Evolutionary conservation across 2,797 vertebrate species (phyloP), one percentile per base, ranked within the genome.

Genomic region (Scomberomorus guttatus): DNA sequence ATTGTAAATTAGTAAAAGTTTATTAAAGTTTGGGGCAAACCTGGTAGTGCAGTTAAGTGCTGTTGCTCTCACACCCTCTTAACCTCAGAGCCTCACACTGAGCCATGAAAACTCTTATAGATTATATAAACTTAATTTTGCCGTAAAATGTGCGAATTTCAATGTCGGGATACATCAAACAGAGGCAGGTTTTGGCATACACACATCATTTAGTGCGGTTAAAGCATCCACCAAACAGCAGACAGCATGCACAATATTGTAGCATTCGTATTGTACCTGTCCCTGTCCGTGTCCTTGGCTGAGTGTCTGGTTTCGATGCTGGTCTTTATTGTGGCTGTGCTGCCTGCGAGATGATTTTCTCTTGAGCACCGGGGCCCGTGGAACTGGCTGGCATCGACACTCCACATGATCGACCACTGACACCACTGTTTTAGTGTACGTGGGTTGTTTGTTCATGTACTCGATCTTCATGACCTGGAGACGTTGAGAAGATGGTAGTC

Each of bases 381-480:
- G 92, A 7, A 87, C 80, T 0, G 93, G 91, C 89, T 98, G 97
- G 86, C 98, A 99, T 50, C 95, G 96, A 85, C 98, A 99, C 42
- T 97, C 96, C 87, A 98, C 92, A 0, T 99, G 97, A 90, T 99
- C 98, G 52, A 97, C 95, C 86, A 99, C 95, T 11, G 97, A 96
- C 91, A 99, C 97, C 0, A 97, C 71, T 0, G 95, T 97, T 94
- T 97, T 97, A 66, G 96, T 94, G 18, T 97, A 97, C 62, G 84
- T 93, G 18, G 96, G 96, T 59, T 91, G 96, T 93, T 91, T 96
- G 89, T 95, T 95, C 25, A 96, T 81, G 46, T 98, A 96, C 88
- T 98, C 96, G 0, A 99, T 97, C 94, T 98, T 99, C 88, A 96
- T 97, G 80, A 99, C 98, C 98, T 99, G 68, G 73, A 70, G 22